phyloP scores from a whole-genome alignment of 64 coral and sea anemone genomes.

The Astreopora myriophthalma region DNA sequence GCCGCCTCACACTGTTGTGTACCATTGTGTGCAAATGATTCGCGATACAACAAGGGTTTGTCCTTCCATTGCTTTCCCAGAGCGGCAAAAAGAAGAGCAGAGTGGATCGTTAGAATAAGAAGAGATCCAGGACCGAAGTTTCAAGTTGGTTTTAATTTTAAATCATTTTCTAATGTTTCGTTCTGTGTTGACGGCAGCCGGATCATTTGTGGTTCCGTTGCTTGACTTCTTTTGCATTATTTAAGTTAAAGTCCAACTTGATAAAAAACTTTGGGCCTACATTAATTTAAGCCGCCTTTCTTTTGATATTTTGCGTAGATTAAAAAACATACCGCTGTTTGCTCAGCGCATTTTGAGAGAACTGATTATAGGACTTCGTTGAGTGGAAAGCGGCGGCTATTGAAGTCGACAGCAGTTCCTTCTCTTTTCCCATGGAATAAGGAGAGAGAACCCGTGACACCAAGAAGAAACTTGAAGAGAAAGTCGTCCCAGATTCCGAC shows the following conservation, averaged over 20 bases:
- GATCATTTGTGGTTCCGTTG: neutral
- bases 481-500: neutral
- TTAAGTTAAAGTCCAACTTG: neutral
- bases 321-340: neutral
- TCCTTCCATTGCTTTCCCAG: no score
- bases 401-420: neutral
- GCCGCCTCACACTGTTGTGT: slow-evolving; percentile 20
- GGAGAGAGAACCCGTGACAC: neutral
- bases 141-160: slow-evolving; percentile 5
- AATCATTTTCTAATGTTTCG: neutral
- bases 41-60: no score
- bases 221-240: neutral
- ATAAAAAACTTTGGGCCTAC: neutral
- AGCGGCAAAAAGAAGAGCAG: neutral
- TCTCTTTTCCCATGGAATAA: neutral
- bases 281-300: neutral
- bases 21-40: no score
- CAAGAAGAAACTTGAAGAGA: neutral
- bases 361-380: neutral
- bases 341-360: neutral
- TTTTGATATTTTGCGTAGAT: neutral
- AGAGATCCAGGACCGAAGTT: slow-evolving; percentile 32
- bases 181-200: no score
- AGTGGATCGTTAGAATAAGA: slow-evolving; percentile 39
- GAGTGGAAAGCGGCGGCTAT: neutral